A percentile compares a stretch with the other conserved stretches of the same genome.
Evolutionary conservation across 2,113 vertebrate species (phyloP).

Genomic region (Sylvia atricapilla): DNA sequence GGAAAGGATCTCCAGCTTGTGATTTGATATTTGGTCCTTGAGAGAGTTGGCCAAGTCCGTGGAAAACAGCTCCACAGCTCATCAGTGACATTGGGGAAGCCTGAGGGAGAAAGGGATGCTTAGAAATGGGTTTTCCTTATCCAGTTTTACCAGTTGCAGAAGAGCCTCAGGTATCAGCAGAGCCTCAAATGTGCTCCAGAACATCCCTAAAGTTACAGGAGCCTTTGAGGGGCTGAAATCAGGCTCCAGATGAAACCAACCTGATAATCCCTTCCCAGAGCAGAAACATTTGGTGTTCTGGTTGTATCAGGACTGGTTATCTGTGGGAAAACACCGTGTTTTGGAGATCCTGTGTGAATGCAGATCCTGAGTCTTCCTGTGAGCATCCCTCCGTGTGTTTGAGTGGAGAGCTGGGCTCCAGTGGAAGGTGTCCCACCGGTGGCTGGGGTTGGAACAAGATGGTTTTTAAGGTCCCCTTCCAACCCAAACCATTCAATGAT

Average conservation of each 20-base stretch:
- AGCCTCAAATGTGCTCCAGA: background rate
- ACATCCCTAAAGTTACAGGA: background rate
- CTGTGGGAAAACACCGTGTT: fast-evolving
- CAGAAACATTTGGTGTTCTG: background rate
- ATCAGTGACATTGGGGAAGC: background rate
- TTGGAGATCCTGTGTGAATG: background rate
- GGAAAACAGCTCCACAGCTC: background rate
- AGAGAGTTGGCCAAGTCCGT: background rate
- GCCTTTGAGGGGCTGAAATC: background rate
- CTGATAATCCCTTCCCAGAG: background rate
- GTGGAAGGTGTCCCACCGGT: background rate
- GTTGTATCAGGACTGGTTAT: background rate
- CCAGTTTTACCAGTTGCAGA: background rate
- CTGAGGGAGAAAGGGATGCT: background rate
- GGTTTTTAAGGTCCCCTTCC: background rate
- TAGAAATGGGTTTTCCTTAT: background rate
- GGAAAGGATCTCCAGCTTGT: background rate
- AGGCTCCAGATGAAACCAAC: background rate
- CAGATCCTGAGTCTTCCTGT: background rate
- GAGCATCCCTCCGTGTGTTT: background rate
- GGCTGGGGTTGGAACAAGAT: background rate
- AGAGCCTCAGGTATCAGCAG: background rate
- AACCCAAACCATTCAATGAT: background rate
- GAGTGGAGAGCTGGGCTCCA: background rate
- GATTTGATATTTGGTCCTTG: background rate